Evolutionary conservation across 2,888 invertebrate species (phyloP).

Genomic region (Caradrina clavipalpis): DNA sequence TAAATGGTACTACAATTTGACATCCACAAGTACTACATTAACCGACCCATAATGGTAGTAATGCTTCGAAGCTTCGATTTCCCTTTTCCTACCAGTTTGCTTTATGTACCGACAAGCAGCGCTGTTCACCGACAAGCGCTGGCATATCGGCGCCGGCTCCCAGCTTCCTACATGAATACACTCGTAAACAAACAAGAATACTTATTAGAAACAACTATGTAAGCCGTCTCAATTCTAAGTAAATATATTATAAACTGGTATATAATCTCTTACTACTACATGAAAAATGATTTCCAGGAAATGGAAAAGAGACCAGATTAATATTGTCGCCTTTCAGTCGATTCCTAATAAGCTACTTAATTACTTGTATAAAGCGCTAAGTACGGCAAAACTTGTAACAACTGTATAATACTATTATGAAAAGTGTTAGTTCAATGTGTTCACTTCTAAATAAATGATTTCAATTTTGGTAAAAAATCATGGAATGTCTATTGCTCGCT

Average conservation of each 20-base stretch:
- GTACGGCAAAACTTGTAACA: slow-evolving; percentile 75
- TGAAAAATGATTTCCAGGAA: slow-evolving; percentile 74
- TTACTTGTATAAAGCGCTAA: slow-evolving; percentile 77
- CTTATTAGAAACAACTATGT: slow-evolving; percentile 31
- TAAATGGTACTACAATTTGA: too few species aligned
- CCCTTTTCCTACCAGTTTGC: not conserved
- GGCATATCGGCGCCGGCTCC: not conserved
- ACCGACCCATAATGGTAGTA: too few species aligned
- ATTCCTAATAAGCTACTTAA: slow-evolving; percentile 78
- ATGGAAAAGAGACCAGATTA: slow-evolving; percentile 83
- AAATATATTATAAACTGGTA: slow-evolving; percentile 67
- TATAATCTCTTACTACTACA: slow-evolving; percentile 69
- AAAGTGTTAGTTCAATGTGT: slow-evolving; percentile 48
- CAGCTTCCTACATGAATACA: not conserved
- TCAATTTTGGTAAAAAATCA: slow-evolving; percentile 42
- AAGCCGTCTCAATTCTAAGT: slow-evolving; percentile 50
- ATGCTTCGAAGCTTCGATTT: not conserved
- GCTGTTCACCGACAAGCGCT: not conserved
- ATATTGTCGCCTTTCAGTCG: slow-evolving; percentile 89
- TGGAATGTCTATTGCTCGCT: slow-evolving; percentile 80
- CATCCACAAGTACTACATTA: too few species aligned
- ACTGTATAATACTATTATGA: slow-evolving; percentile 61
- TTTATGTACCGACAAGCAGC: not conserved
- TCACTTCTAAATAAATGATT: slow-evolving; percentile 44
- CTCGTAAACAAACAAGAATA: slow-evolving; percentile 38